Evolutionary conservation across 2,888 invertebrate species (phyloP), one percentile per base, ranked within the genome.

Genomic region (Litoditis marina): DNA sequence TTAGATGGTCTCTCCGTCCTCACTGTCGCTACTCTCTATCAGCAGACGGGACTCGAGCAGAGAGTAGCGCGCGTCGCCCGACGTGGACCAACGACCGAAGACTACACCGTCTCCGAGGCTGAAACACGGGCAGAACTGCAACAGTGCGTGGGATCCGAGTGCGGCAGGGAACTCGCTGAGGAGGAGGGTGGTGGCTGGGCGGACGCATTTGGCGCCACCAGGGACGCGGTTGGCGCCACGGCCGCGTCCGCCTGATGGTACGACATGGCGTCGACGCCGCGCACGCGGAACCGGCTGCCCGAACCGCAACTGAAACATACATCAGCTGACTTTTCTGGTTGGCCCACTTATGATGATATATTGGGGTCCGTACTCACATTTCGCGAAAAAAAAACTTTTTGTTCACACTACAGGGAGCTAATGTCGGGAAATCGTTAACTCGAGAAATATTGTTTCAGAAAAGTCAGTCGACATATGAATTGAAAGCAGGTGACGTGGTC

Each of bases 41-140:
- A 60, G 53, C 22, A 60, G 34, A 25, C 60, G 52, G 13, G 60
- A 60, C 28, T 60, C 60, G 2, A 60, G 42, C 19, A 52, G 53
- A 30, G 52, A 42, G 44, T 60, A 60, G 22, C 46, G 60, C 8
- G 52, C 60, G 27, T 49, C 49, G 13, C 49, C 47, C 28, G 50
- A 22, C n/a, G 27, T 31, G 13, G 63, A 54, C 72, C 72, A 72
- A 27, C 66, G 68, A 28, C 62, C 65, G 55, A 63, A 74, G 57
- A 57, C 64, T 54, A 74, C 64, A 57, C 74, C 74, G 61, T 74
- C 70, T 57, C 74, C 74, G 68, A 68, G 65, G 42, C 74, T 74
- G 72, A 61, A 73, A 68, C 46, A 49, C 50, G 55, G 32, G 57
- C 19, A 8, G 66, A 66, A 39, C 51, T 42, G 39, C 56, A 56